Evolutionary conservation across 2,888 invertebrate species (phyloP).

Genomic region (Thysanoteuthis rhombus): DNA sequence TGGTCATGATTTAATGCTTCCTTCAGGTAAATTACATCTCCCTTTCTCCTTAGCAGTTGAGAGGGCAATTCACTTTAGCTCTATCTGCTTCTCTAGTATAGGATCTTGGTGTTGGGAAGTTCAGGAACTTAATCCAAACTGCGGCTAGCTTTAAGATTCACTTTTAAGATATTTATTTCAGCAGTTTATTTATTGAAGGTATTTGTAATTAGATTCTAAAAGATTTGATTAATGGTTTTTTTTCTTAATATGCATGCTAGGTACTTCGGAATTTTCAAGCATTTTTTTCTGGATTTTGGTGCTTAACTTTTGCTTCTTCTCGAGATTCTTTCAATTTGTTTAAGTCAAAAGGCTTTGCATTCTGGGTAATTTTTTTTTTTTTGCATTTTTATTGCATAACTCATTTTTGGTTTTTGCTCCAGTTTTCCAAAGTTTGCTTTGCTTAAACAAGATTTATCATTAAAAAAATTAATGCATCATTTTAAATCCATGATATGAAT

Average conservation of each 20-base stretch:
- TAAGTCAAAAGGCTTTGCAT: neutral
- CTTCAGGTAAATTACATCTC: neutral
- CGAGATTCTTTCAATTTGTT: neutral
- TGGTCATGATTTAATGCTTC: neutral
- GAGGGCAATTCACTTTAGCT: neutral
- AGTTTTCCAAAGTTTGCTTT: neutral
- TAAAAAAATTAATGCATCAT: too few relatives aligned
- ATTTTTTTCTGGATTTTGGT: neutral
- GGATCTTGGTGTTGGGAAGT: neutral
- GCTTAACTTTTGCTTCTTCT: neutral
- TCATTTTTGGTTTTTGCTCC: neutral
- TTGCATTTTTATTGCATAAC: neutral
- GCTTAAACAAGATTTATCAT: neutral
- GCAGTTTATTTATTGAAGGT: neutral
- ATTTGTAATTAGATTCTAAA: neutral
- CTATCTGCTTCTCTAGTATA: neutral
- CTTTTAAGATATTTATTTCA: neutral
- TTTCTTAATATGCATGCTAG: neutral
- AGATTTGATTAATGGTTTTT: neutral
- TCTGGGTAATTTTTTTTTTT: neutral
- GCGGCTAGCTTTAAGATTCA: neutral
- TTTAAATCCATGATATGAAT: neutral
- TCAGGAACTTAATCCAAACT: neutral
- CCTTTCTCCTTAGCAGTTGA: neutral
- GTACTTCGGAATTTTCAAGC: neutral